Evolutionary conservation across 2,888 invertebrate genomes (phyloP).

Genomic region (Protodeltote pygarga): DNA sequence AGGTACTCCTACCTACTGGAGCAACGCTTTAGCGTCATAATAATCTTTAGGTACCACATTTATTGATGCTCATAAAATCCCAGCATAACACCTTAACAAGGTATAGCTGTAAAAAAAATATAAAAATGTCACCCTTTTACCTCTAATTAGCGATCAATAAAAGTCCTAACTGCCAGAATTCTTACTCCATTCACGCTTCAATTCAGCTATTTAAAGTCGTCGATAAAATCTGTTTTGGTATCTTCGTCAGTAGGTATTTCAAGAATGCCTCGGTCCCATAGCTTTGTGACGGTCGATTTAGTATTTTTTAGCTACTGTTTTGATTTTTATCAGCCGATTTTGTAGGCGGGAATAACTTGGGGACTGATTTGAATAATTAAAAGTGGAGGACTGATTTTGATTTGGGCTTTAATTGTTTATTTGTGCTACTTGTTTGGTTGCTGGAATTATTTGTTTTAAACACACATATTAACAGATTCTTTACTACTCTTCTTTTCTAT

Average conservation of each 20-base stretch:
- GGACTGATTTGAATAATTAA: constrained; percentile 27
- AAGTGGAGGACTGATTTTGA: neutral
- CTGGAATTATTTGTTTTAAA: no score
- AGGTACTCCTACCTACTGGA: no score
- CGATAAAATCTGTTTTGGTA: constrained; percentile 56
- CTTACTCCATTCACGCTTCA: constrained; percentile 49
- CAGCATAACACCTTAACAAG: constrained; percentile 18
- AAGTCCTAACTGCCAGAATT: constrained; percentile 35
- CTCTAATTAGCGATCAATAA: constrained; percentile 52
- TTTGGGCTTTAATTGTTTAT: constrained; percentile 9
- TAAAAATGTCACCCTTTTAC: constrained; percentile 46
- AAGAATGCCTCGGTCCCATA: constrained; percentile 58
- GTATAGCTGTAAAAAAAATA: constrained; percentile 25
- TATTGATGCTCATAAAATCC: constrained; percentile 9
- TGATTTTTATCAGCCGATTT: constrained; percentile 43
- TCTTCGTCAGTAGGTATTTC: constrained; percentile 43
- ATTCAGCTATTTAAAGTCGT: constrained; percentile 36
- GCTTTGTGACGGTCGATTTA: constrained; percentile 50
- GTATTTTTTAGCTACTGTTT: constrained; percentile 56
- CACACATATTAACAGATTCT: no score
- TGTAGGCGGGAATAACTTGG: constrained; percentile 31
- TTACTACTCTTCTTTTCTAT: no score
- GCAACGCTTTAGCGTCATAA: constrained; percentile 2
- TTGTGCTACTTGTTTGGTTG: no score
- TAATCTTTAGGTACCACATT: constrained; percentile 7